A percentile compares a stretch with the other conserved stretches of the same genome.
Evolutionary conservation across 2,888 invertebrate genomes (phyloP).

Genomic region (Tortricodes alternella): DNA sequence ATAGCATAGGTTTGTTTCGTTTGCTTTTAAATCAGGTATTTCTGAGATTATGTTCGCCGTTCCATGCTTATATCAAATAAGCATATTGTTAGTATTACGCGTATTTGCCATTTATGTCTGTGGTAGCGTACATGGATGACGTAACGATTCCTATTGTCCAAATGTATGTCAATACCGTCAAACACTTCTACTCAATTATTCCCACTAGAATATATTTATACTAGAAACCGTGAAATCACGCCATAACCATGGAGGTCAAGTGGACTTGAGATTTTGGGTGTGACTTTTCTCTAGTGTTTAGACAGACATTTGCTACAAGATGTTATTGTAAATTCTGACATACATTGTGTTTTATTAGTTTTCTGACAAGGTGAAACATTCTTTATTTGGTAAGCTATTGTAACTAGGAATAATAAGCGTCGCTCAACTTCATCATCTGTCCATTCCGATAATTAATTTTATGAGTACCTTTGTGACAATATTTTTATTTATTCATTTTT

Average conservation of each 20-base stretch:
- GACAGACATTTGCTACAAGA: conserved; percentile 19
- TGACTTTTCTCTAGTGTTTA: conserved; percentile 34
- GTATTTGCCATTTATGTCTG: too few species aligned
- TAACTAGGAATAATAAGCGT: background rate
- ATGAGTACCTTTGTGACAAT: too few species aligned
- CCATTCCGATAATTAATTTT: too few species aligned
- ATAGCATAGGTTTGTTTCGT: too few species aligned
- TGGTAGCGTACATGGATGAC: too few species aligned
- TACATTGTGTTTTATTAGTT: conserved; percentile 17
- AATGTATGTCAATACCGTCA: conserved; percentile 22
- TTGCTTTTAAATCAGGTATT: too few species aligned
- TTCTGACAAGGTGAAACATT: background rate
- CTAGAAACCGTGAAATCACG: conserved; percentile 31
- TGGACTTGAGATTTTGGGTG: conserved; percentile 27
- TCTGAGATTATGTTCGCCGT: too few species aligned
- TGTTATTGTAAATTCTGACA: conserved; percentile 20
- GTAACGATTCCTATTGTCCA: background rate
- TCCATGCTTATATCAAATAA: too few species aligned
- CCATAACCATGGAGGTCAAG: conserved; percentile 32
- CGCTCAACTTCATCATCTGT: too few species aligned
- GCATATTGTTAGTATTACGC: too few species aligned
- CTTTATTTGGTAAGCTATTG: background rate
- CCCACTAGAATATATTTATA: conserved; percentile 6
- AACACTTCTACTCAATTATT: conserved; percentile 17
- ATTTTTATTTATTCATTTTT: too few species aligned